Conservation (phyloP, 2,888 invertebrate genomes). For the Himalopsyche japonica region DNA sequence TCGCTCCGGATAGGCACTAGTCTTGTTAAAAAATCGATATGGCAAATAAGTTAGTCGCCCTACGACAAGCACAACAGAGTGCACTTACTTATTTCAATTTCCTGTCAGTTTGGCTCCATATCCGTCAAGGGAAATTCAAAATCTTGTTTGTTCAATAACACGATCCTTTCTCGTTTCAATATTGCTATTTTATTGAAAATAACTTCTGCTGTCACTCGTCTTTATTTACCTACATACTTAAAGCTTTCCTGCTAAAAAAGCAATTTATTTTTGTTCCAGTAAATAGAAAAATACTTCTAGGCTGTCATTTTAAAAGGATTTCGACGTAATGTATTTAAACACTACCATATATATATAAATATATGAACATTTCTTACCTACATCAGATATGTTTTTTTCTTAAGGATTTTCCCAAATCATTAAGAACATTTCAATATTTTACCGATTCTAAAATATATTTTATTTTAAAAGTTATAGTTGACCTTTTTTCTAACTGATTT, state of each 20-base stretch:
- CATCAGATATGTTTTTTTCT: too few species aligned
- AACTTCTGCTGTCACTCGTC: neutral
- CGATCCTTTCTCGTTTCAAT: slow-evolving; percentile 10
- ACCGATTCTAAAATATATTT: too few species aligned
- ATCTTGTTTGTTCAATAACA: slow-evolving; percentile 35
- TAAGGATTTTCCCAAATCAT: too few species aligned
- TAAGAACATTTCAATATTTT: too few species aligned
- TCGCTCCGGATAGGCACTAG: neutral
- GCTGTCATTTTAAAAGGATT: neutral
- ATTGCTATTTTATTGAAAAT: slow-evolving; percentile 7
- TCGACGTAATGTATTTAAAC: neutral
- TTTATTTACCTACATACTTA: slow-evolving; percentile 10
- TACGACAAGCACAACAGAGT: slow-evolving; percentile 21
- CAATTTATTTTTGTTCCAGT: neutral
- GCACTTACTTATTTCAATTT: slow-evolving; percentile 37
- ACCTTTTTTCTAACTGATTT: too few species aligned
- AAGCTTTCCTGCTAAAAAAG: neutral
- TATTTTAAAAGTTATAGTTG: too few species aligned
- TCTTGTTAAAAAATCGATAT: neutral
- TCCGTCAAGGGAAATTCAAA: slow-evolving; percentile 36
- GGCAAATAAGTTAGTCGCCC: neutral
- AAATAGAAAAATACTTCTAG: neutral
- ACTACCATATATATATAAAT: neutral
- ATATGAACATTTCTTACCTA: too few species aligned
- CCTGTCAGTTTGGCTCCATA: slow-evolving; percentile 33